Base-by-base conservation (phyloP, 1,140 invertebrate species). In the Vollenhovia emeryi region DNA sequence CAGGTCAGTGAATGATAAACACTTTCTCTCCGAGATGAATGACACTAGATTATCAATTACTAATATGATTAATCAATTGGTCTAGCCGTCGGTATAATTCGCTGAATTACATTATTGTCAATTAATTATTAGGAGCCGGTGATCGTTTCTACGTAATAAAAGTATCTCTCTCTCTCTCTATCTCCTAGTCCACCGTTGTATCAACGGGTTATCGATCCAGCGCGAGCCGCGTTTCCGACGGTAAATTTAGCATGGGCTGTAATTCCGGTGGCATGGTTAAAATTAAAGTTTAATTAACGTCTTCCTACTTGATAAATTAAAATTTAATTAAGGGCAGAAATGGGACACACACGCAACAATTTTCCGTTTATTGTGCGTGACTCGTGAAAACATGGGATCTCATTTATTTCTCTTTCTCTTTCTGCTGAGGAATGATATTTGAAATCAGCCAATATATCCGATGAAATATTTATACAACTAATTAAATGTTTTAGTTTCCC, bases 1-100 rank as follows among this genome's bases (percentile, higher is more conserved):
- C 93, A 96, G 97, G 97, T 98, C 94, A 95, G 95, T 94, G 13
- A 60, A 69, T 33, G 68, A 59, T 48, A 80, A 80, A 85, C n/a
- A 85, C 11, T 5, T 57, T 64, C 30, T 27, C 9, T 13, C 21
- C 9, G 15, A 43, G 18, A n/a, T 43, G 24, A 24, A 7, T 43
- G n/a, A 40, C 15, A 13, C 45, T 15, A 6, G 21, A 33, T 59
- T 57, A 57, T 57, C n/a, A 57, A 73, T 82, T 36, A 45, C 13
- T n/a, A 40, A 71, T 36, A 11, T 18, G n/a, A 45, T 73, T 71
- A 43, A 71, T 71, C 24, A 68, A 79, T 66, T 36, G 5, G 2
- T 57, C 4, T 43, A 66, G 0, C 27, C 7, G 24, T 43, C 50
- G 7, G 4, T 40, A 36, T 30, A 18, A 57, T 24, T 43, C 33